Percentiles rank a stretch among this genome's conserved stretches.
These are phyloP conservation scores for Lutjanus erythropterus DNA, from an alignment of 2,113 vertebrate genomes.

Conservation along the genomic window DNA sequence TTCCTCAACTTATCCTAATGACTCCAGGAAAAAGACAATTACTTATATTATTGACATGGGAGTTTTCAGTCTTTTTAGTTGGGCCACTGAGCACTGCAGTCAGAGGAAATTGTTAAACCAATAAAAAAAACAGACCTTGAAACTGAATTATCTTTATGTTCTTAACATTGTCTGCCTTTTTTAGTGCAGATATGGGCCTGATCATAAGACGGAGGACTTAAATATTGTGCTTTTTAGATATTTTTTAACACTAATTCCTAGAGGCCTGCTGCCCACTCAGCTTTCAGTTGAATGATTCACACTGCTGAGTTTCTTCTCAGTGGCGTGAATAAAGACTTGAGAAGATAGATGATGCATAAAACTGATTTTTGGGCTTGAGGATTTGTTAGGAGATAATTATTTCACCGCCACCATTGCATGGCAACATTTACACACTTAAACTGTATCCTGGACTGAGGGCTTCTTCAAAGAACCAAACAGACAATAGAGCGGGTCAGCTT, in stretches of 20 bases:
- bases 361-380: neutral
- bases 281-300: conserved; percentile 1
- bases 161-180: neutral
- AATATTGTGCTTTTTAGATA: neutral
- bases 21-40: neutral
- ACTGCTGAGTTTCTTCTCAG: neutral
- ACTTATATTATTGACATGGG: neutral
- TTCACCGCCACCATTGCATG: neutral
- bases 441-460: neutral
- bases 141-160: neutral
- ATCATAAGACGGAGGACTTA: neutral
- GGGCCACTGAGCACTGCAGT: too few relatives aligned
- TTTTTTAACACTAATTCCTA: neutral
- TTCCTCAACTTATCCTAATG: neutral
- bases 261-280: neutral
- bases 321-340: neutral
- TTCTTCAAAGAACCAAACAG: neutral
- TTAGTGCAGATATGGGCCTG: neutral
- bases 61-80: neutral
- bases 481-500: conserved; percentile 39
- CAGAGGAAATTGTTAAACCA: neutral
- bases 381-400: neutral
- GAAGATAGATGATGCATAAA: neutral
- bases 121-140: neutral
- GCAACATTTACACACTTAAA: neutral